Evolutionary conservation across 2,888 invertebrate species (phyloP), one percentile per base, ranked within the genome.

Genomic region (Heliconius erato): DNA sequence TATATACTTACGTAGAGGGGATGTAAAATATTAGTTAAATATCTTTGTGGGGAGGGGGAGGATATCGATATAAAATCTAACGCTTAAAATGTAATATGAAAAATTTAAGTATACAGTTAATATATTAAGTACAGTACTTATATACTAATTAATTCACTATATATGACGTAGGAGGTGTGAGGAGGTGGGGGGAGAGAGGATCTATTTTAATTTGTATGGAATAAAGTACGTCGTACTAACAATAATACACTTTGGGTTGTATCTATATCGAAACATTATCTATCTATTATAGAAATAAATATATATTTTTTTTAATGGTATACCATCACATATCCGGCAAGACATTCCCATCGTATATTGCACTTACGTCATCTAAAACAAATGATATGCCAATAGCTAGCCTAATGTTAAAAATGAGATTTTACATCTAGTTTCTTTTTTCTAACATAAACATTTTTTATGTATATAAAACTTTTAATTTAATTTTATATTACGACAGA

Each of bases 351-450:
- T 88, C 85, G 86, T 49, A 93, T 95, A 95, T 94, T 94, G 94
- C 94, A 95, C 95, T 91, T 87, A 88, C 85, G 23, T 86, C 87
- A 79, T 79, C 89, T 90, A 89, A 90, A 87, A 86, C 88, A 90
- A 90, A 91, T 94, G 94, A 94, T 94, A 94, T 94, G 94, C 93
- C 87, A 89, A 87, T 87, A 87, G 89, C 89, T 92, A 92, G 85
- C 87, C 91, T 92, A 91, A 76, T 19, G 23, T 80, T 80, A 49
- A 59, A 63, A 77, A 71, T 81, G 54, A 44, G 49, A 68, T 78
- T 71, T 71, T 76, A 68, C 14, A 72, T 74, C n/a, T 68, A 68
- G 6, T 82, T 32, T 74, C 19, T 54, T 54, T 49, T 40, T 54
- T 54, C 14, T 81, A 76, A 80, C 26, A 63, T 65, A 76, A n/a